Conservation (phyloP, 1,140 invertebrate species). For the Trichoplusia ni region DNA sequence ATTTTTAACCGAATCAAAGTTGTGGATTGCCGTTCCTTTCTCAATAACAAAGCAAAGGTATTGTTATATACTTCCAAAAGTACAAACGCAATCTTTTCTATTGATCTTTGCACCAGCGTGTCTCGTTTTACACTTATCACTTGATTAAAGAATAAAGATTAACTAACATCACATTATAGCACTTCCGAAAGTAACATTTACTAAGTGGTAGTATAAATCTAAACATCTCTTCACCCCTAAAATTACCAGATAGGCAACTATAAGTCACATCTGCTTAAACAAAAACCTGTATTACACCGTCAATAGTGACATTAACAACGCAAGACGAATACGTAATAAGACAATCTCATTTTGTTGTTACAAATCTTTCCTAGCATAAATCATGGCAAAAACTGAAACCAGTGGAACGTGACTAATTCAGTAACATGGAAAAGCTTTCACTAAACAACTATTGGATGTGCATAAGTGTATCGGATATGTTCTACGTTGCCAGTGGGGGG, state of each 20-base stretch:
- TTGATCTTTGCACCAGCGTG: too few relatives aligned
- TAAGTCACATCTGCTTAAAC: conserved; percentile 9
- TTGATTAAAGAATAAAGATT: too few relatives aligned
- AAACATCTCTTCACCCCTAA: neutral
- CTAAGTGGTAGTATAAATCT: too few relatives aligned
- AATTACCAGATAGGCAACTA: neutral
- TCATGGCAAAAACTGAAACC: conserved; percentile 37
- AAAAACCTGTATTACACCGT: conserved; percentile 3
- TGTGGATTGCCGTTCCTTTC: too few relatives aligned
- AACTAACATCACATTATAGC: too few relatives aligned
- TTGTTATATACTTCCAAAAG: too few relatives aligned
- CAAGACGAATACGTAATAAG: conserved; percentile 23
- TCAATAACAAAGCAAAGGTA: too few relatives aligned
- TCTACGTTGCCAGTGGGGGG: conserved; percentile 13
- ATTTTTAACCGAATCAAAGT: too few relatives aligned
- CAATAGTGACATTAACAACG: neutral
- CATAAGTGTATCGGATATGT: conserved; percentile 32
- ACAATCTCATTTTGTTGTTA: conserved; percentile 39
- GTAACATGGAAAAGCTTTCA: conserved; percentile 43
- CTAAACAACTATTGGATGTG: conserved; percentile 36
- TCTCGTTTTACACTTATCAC: too few relatives aligned
- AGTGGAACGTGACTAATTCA: conserved; percentile 43
- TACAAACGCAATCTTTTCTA: too few relatives aligned
- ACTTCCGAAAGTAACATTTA: too few relatives aligned
- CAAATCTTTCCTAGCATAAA: conserved; percentile 35